Evolutionary conservation across 2,113 vertebrate species (phyloP).

Genomic region (Gasterosteus aculeatus): DNA sequence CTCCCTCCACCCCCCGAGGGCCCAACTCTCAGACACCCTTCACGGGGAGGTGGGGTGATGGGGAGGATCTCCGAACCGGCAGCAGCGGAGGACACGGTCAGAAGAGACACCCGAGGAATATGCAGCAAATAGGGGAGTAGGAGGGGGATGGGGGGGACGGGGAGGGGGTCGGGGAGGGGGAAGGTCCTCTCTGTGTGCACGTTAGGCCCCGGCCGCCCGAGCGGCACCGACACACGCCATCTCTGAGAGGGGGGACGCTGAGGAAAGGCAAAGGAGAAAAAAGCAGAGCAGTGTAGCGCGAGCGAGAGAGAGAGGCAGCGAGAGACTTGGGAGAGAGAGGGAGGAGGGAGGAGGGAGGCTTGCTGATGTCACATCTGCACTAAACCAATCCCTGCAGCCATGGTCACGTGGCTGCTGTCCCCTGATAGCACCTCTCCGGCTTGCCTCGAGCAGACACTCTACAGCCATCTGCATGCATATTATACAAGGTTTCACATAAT

Average conservation of each 20-base stretch:
- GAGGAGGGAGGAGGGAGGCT: slow-evolving; percentile 65
- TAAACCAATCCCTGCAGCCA: slow-evolving; percentile 84
- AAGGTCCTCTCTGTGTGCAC: slow-evolving; percentile 31
- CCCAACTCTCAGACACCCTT: slow-evolving; percentile 65
- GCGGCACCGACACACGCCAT: slow-evolving; percentile 81
- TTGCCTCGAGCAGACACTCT: slow-evolving; percentile 42
- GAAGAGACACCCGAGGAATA: slow-evolving; percentile 33
- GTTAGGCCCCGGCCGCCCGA: slow-evolving; percentile 80
- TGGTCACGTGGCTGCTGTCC: slow-evolving; percentile 87
- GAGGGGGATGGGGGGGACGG: background rate
- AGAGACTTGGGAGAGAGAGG: slow-evolving; percentile 67
- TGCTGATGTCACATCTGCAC: slow-evolving; percentile 82
- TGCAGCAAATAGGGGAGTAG: slow-evolving; percentile 27
- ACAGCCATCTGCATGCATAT: slow-evolving; percentile 45
- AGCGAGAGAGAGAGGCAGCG: slow-evolving; percentile 66
- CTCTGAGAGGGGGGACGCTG: slow-evolving; percentile 83
- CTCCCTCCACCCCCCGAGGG: slow-evolving; percentile 65
- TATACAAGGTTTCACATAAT: slow-evolving; percentile 29
- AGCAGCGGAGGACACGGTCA: slow-evolving; percentile 41
- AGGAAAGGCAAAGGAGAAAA: slow-evolving; percentile 78
- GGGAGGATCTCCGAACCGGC: slow-evolving; percentile 17
- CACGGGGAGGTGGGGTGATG: slow-evolving; percentile 37
- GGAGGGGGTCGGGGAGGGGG: background rate
- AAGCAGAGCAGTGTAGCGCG: slow-evolving; percentile 69
- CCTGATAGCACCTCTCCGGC: slow-evolving; percentile 57